Conservation (phyloP, 1,140 invertebrate species). For the Euura lappo region DNA sequence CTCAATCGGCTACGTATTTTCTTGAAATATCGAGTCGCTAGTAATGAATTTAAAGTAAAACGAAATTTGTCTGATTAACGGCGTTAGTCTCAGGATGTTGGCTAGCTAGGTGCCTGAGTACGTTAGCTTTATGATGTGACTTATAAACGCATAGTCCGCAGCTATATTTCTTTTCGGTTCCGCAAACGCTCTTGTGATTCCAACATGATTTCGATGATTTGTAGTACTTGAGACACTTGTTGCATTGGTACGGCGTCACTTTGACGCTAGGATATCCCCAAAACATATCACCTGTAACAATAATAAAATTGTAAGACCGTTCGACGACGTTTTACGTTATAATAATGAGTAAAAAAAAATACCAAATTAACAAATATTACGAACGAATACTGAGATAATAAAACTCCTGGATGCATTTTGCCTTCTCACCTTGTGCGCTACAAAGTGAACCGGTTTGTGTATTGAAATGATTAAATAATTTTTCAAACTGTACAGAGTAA, state of each 20-base stretch:
- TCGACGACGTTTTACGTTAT: background rate
- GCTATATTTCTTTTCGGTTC: conserved; percentile 59
- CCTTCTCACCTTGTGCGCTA: no score
- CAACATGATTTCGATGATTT: conserved; percentile 31
- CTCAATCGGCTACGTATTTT: no score
- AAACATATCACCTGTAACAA: conserved; percentile 41
- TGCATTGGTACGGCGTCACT: conserved; percentile 32
- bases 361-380: no score
- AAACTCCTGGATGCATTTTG: no score
- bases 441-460: no score
- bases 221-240: conserved; percentile 37
- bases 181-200: conserved; percentile 43
- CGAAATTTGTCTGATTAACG: background rate
- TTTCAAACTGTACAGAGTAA: no score
- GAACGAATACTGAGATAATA: no score
- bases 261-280: conserved; percentile 2
- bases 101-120: conserved; percentile 54
- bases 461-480: no score
- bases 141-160: conserved; percentile 57
- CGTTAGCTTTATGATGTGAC: conserved; percentile 59
- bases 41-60: background rate
- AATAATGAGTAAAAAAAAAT: background rate
- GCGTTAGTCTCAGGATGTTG: conserved; percentile 48
- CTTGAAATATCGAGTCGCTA: no score
- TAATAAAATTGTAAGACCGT: conserved; percentile 34